These are phyloP conservation scores for Salvelinus fontinalis DNA, from an alignment of 2,113 vertebrate genomes.

Conservation along the genomic window DNA sequence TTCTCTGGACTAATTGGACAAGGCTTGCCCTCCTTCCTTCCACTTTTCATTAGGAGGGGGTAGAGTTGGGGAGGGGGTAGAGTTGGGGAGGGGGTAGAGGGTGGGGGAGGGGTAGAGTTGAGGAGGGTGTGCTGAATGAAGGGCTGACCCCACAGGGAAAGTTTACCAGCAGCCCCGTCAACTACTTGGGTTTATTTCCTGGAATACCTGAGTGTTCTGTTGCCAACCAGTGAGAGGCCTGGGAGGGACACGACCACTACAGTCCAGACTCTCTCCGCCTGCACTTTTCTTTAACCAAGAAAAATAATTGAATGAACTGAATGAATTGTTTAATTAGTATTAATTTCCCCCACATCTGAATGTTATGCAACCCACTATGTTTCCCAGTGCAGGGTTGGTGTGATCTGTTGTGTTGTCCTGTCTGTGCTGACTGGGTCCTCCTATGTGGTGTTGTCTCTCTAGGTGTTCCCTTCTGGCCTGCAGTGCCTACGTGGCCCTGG, in stretches of 20 bases:
- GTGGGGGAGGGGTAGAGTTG: background rate
- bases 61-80: background rate
- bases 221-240: conserved; percentile 24
- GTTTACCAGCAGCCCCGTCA: conserved; percentile 43
- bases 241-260: background rate
- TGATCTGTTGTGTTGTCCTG: background rate
- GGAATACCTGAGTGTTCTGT: conserved; percentile 51
- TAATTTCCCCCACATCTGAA: too few relatives aligned
- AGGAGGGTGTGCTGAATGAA: background rate
- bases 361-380: background rate
- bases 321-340: too few relatives aligned
- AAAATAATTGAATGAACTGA: too few relatives aligned
- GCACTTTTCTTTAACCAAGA: background rate
- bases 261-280: background rate
- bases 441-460: conserved; percentile 5
- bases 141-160: background rate
- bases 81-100: too few relatives aligned
- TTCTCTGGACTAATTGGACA: background rate
- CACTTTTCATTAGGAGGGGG: background rate
- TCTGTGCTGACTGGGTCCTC: background rate
- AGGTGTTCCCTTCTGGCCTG: conserved; percentile 97
- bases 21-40: background rate
- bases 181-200: conserved; percentile 60
- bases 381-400: too few relatives aligned
- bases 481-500: conserved; percentile 92